Evolutionary conservation across 2,797 vertebrate genomes (phyloP).

Genomic region (Betta splendens): DNA sequence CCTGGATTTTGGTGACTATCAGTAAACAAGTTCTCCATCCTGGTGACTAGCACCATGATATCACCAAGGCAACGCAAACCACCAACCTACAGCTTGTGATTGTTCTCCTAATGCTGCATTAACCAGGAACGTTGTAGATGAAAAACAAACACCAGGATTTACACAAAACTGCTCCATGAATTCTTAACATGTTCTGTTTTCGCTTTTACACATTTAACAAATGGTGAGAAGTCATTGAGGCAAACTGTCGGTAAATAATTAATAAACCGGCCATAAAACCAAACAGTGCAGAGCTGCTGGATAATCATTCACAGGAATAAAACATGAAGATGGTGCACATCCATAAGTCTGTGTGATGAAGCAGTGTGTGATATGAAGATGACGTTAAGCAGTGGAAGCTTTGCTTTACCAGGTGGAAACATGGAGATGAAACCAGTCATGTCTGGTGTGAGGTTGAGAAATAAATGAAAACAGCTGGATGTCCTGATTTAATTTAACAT

Average conservation of each 20-base stretch:
- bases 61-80: not conserved
- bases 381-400: too few species aligned
- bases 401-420: slow-evolving; percentile 16
- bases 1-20: not conserved
- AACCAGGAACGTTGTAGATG: too few species aligned
- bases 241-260: slow-evolving; percentile 9
- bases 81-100: too few species aligned
- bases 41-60: not conserved
- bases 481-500: not conserved
- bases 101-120: not conserved
- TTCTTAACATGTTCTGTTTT: not conserved
- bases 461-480: slow-evolving; percentile 2
- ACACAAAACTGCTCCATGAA: not conserved
- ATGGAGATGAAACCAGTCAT: not conserved
- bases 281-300: not conserved
- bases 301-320: not conserved
- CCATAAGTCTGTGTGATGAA: too few species aligned
- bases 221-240: slow-evolving; percentile 9
- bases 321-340: not conserved
- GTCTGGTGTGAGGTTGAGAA: not conserved
- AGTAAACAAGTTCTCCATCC: not conserved
- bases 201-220: too few species aligned
- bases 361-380: too few species aligned
- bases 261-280: not conserved
- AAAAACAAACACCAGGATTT: too few species aligned